Conservation (phyloP, 2,888 invertebrate species). For the Mantis religiosa region DNA sequence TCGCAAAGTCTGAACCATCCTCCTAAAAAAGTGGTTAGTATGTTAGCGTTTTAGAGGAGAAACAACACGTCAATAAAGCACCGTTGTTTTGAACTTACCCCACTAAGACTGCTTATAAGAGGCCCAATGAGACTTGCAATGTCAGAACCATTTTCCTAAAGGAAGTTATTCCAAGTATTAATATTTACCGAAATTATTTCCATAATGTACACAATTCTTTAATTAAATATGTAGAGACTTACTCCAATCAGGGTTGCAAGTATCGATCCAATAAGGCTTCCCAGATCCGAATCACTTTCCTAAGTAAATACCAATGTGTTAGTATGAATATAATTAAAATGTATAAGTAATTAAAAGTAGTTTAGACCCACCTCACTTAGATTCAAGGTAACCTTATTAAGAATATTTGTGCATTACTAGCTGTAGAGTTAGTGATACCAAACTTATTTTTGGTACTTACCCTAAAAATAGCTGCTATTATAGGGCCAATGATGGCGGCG, state of each 20-base stretch:
- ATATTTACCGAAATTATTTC: not conserved
- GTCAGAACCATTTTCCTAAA: not conserved
- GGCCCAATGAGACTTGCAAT: not conserved
- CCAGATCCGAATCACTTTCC: not conserved
- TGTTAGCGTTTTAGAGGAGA: not conserved
- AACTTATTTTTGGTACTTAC: too few species aligned
- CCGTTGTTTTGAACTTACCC: not conserved
- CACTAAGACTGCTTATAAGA: not conserved
- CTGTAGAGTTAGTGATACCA: too few species aligned
- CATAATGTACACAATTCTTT: not conserved
- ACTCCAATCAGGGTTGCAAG: slow-evolving; percentile 24
- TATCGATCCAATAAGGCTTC: not conserved
- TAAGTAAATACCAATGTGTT: not conserved
- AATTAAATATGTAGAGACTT: not conserved
- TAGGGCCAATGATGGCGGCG: not conserved
- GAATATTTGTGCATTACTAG: too few species aligned
- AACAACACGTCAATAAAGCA: too few species aligned
- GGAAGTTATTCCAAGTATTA: not conserved
- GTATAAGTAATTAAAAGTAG: not conserved
- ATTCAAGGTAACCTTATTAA: too few species aligned
- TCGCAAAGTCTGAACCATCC: not conserved
- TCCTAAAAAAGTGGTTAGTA: not conserved
- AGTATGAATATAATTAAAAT: not conserved
- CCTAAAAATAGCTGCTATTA: not conserved
- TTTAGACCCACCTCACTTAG: slow-evolving; percentile 23